Conservation (phyloP, 2,113 vertebrate species). For the Percina caprodes region DNA sequence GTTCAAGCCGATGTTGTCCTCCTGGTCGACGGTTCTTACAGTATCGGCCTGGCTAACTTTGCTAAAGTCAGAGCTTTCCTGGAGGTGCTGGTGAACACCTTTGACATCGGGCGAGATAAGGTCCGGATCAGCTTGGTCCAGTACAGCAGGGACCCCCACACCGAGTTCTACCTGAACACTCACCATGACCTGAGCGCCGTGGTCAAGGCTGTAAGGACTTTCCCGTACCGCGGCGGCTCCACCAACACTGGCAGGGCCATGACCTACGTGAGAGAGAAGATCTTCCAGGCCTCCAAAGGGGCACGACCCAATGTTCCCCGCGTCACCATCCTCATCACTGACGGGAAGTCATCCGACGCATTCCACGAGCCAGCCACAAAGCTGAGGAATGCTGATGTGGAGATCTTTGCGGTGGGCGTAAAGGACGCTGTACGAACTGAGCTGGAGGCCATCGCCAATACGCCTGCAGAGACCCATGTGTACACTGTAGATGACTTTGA, state of each 20-base stretch:
- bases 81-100: constrained; percentile 94
- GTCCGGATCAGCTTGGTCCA: constrained; percentile 98
- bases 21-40: constrained; percentile 98
- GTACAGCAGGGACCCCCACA: constrained; percentile 95
- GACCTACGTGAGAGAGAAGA: constrained; percentile 94
- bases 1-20: constrained; percentile 97
- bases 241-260: constrained; percentile 98
- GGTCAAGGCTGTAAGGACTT: constrained; percentile 91
- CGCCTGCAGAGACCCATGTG: constrained; percentile 92
- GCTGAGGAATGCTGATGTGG: constrained; percentile 91
- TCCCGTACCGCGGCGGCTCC: constrained; percentile 98
- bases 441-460: constrained; percentile 94
- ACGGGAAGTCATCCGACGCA: constrained; percentile 98
- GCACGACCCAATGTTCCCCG: constrained; percentile 92
- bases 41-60: constrained; percentile 96
- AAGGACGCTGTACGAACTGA: constrained; percentile 97
- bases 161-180: constrained; percentile 94
- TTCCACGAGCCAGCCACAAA: constrained; percentile 92
- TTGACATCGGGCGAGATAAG: constrained; percentile 92
- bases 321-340: constrained; percentile 97
- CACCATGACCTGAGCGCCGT: constrained; percentile 89
- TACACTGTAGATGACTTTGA: constrained; percentile 99
- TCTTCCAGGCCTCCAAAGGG: constrained; percentile 89
- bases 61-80: constrained; percentile 97
- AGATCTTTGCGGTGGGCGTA: constrained; percentile 97